These are phyloP conservation scores for Anthoscopus minutus DNA, from an alignment of 2,113 vertebrate genomes.

Conservation along the genomic window DNA sequence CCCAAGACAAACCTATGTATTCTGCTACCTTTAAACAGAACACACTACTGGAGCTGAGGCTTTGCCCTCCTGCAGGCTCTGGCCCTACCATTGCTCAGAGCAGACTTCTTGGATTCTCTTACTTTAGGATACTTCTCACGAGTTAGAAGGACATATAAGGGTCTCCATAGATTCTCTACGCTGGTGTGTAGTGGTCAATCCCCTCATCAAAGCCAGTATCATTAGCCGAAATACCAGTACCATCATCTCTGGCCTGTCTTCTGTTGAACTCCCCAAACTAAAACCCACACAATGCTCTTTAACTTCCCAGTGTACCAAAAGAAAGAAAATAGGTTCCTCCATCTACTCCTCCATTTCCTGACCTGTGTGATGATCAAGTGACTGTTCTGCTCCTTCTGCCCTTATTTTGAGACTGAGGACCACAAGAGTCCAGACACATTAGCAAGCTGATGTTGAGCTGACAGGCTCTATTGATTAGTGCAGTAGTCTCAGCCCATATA, in stretches of 20 bases:
- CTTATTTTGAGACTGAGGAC: background rate
- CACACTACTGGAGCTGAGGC: background rate
- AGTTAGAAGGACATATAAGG: background rate
- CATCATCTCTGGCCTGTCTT: background rate
- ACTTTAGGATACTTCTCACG: background rate
- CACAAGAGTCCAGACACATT: background rate
- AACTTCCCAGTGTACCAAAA: background rate
- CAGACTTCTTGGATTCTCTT: background rate
- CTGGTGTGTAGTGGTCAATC: background rate
- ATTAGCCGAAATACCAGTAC: background rate
- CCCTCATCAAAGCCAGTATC: background rate
- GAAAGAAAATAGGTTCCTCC: background rate
- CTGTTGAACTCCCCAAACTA: background rate
- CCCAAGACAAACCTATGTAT: background rate
- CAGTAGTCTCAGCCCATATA: background rate
- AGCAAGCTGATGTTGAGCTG: background rate
- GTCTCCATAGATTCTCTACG: background rate
- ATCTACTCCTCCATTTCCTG: background rate
- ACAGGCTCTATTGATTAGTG: background rate
- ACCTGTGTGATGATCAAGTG: background rate
- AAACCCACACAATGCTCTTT: background rate
- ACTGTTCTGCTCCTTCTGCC: background rate
- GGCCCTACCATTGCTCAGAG: background rate
- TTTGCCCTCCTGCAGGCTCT: background rate
- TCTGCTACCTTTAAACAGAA: background rate